Evolutionary conservation across 2,797 vertebrate genomes (phyloP), one percentile per base, ranked within the genome.

Genomic region (Chrosomus eos): DNA sequence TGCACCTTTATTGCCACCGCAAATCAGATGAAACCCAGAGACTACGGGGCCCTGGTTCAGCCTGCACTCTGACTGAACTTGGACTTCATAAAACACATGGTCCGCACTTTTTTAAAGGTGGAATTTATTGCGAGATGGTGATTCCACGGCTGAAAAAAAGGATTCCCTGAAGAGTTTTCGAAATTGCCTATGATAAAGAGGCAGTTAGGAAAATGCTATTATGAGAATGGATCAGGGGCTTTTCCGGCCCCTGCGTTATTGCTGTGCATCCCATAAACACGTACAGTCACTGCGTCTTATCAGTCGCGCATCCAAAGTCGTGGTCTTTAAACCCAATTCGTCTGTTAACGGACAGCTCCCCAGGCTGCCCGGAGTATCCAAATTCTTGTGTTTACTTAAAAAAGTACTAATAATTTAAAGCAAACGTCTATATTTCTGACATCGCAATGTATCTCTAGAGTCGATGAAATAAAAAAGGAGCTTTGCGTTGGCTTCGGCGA

Each of bases 41-140:
- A 94, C 96, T 93, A 28, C 91, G 93, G 94, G 94, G 94, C 95
- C 95, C 95, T 92, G 93, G 93, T 94, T 94, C 92, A 95, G 93
- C 92, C 92, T 98, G 98, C 96, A 98, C 97, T 99, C 95, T 97
- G 94, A 93, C 95, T 99, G 98, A 99, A 99, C 98, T 97, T 95
- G 94, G 95, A 95, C 95, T 97, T 97, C 95, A 96, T 97, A 96
- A 97, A 96, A 95, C 94, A 95, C 86, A 87, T 84, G 85, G 38
- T 89, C 88, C 82, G 53, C 68, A 67, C 86, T 88, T 90, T 85
- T 94, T 94, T 95, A 94, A 94, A 96, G 95, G 95, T 95, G 91
- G 95, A 97, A 97, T 97, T 97, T 97, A 97, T 96, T 95, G 96
- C 95, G 95, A 94, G 94, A 96, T 94, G 95, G 95, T 95, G 96